Evolutionary conservation across 2,888 invertebrate genomes (phyloP), one percentile per base, ranked within the genome.

Genomic region (Limnephilus lunatus): DNA sequence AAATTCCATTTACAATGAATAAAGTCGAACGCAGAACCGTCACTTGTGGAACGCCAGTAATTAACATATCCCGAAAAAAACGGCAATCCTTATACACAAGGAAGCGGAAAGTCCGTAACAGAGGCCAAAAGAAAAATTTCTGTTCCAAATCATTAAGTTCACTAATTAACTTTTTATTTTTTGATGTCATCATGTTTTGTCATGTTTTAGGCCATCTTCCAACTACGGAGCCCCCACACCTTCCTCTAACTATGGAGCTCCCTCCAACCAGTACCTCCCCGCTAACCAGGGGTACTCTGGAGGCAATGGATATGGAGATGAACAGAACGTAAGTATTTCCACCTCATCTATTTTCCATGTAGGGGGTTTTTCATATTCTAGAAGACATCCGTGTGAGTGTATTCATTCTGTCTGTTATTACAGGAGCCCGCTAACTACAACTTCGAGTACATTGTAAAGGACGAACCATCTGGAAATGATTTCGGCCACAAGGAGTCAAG

Each of bases 371-470:
- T 5, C 0, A 1, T 44, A 35, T 35, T 35, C 35, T 35, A 0
- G 2, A 3, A 35, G 35, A 0, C 14, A 4, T 53, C 53, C 0
- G 19, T 19, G 15, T 53, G 4, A 53, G 15, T 32, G 25, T 30
- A 9, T 35, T 85, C 4, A 92, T 88, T 83, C 30, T 85, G 53
- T 53, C 19, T 53, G 53, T 53, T 53, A 19, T 53, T 53, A 5
- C 94, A 97, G 96, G 97, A 97, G 93, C 97, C 97, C 89, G 97
- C 97, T 25, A 97, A 97, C 95, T 97, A 97, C 95, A 97, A 96
- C 94, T 97, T 97, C 95, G 97, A 97, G 94, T 97, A 97, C 94
- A 97, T 97, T 95, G 97, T 97, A 85, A 96, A 97, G 94, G 97
- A 97, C 92, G 97, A 96, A 11, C 96, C 95, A 68, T 97, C 97